phyloP scores from a whole-genome alignment of 2,113 vertebrate genomes.

The Vombatus ursinus region DNA sequence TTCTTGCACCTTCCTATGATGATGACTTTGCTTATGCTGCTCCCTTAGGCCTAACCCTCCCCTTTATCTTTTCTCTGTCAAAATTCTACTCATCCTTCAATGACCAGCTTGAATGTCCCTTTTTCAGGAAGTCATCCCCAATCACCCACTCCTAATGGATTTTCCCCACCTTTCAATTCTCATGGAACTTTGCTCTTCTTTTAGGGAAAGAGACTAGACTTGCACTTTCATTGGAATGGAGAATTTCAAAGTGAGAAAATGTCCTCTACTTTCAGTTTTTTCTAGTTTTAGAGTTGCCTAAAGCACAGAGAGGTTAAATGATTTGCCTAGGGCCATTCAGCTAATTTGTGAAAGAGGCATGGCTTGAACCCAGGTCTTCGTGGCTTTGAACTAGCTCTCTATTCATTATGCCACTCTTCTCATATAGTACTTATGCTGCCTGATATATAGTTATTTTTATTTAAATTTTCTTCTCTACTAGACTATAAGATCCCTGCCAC shows the following conservation, averaged over 20 bases:
- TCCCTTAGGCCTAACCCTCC: background rate
- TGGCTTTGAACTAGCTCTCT: background rate
- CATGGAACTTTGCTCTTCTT: background rate
- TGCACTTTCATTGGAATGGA: background rate
- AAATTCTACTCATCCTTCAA: background rate
- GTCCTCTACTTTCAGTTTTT: background rate
- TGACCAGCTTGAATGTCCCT: background rate
- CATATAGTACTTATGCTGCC: background rate
- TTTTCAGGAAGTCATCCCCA: background rate
- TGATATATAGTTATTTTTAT: no score
- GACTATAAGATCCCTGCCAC: no score
- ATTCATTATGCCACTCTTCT: background rate
- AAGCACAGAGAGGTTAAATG: background rate
- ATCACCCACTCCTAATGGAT: background rate
- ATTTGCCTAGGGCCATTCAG: background rate
- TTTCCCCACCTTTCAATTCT: background rate
- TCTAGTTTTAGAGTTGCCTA: background rate
- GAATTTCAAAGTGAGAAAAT: background rate
- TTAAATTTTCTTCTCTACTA: no score
- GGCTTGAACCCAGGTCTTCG: background rate
- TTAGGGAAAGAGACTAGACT: no score
- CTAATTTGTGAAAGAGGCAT: background rate
- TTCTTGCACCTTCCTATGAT: background rate
- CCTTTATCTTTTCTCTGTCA: background rate
- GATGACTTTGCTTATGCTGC: background rate